Conservation (phyloP, 2,113 vertebrate species). For the Corythoichthys intestinalis region DNA sequence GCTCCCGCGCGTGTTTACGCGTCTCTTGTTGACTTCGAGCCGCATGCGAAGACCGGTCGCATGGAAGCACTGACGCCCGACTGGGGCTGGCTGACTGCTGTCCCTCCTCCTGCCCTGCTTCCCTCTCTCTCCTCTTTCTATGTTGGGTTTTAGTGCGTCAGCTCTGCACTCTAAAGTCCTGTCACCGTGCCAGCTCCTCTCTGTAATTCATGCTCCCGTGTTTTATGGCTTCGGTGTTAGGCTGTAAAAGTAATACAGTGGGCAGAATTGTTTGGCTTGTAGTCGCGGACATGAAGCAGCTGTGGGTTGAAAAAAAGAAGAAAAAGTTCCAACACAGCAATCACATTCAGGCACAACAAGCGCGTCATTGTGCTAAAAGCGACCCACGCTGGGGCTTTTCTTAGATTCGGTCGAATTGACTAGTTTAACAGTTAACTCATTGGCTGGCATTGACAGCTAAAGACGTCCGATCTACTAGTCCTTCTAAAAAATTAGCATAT, state of each 20-base stretch:
- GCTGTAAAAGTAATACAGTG: slow-evolving; percentile 24
- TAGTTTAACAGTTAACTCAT: no score
- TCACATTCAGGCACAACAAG: neutral
- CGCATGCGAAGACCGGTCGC: slow-evolving; percentile 21
- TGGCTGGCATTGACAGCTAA: no score
- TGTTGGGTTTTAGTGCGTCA: slow-evolving; percentile 63
- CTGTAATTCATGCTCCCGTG: slow-evolving; percentile 27
- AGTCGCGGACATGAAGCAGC: neutral
- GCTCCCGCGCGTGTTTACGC: neutral
- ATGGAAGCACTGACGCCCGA: no score
- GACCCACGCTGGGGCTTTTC: no score
- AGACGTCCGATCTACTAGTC: no score
- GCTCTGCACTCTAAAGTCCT: slow-evolving; percentile 59
- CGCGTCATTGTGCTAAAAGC: no score
- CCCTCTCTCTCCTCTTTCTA: slow-evolving; percentile 18
- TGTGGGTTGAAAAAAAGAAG: neutral
- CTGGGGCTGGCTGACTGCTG: slow-evolving; percentile 21
- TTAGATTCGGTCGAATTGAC: no score
- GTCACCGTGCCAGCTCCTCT: slow-evolving; percentile 59
- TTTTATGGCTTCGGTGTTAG: slow-evolving; percentile 1
- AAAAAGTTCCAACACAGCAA: neutral
- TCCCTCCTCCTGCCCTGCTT: slow-evolving; percentile 23
- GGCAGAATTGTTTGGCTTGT: slow-evolving; percentile 23
- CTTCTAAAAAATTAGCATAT: no score
- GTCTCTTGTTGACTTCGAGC: slow-evolving; percentile 56